These are phyloP conservation scores for Camponotus fellah DNA, from an alignment of 2,888 invertebrate genomes.

Conservation along the genomic window DNA sequence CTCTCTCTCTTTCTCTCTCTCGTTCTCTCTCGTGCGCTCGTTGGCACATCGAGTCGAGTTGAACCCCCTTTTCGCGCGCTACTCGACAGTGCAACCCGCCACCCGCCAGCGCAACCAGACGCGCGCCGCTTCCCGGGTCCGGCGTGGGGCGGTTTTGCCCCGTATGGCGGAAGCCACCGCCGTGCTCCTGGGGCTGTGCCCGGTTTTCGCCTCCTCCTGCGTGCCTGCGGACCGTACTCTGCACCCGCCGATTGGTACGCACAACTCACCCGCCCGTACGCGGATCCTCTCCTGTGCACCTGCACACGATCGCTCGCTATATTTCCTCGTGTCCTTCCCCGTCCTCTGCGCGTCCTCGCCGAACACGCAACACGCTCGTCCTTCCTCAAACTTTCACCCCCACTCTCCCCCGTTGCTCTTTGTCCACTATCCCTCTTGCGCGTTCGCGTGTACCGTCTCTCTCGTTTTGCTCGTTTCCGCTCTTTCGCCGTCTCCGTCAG, in stretches of 20 bases:
- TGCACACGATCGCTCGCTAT: slow-evolving; percentile 62
- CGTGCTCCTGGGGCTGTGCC: slow-evolving; percentile 75
- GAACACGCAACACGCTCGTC: slow-evolving; percentile 49
- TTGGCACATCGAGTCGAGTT: slow-evolving; percentile 69
- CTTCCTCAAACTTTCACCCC: slow-evolving; percentile 34
- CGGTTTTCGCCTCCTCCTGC: slow-evolving; percentile 75
- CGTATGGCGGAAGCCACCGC: slow-evolving; percentile 72
- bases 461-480: slow-evolving; percentile 39
- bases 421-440: slow-evolving; percentile 30
- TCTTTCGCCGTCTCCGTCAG: slow-evolving; percentile 29
- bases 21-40: slow-evolving; percentile 49
- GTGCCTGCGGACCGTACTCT: slow-evolving; percentile 76
- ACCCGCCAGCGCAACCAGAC: slow-evolving; percentile 69
- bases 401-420: not conserved
- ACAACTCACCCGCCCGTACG: slow-evolving; percentile 74
- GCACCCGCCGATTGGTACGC: slow-evolving; percentile 77
- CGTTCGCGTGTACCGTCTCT: slow-evolving; percentile 8
- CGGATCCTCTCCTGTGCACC: slow-evolving; percentile 74
- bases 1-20: slow-evolving; percentile 11
- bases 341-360: not conserved
- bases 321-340: slow-evolving; percentile 45
- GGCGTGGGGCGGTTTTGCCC: slow-evolving; percentile 76
- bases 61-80: slow-evolving; percentile 74
- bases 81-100: slow-evolving; percentile 72
- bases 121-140: slow-evolving; percentile 75